Evolutionary conservation across 1,140 invertebrate species (phyloP).

Genomic region (Rhopalosiphum padi): DNA sequence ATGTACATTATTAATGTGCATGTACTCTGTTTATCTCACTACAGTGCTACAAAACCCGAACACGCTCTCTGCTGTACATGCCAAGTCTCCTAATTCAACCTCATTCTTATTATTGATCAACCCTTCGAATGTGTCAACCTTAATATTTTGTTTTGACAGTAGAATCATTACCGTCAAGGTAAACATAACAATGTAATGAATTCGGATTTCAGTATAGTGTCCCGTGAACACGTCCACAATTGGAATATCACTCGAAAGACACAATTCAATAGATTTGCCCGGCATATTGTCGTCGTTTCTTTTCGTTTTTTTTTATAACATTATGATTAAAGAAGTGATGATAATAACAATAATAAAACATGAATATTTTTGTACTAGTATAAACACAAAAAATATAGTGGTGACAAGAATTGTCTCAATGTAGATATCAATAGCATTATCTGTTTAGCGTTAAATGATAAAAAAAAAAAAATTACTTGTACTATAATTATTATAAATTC

Average conservation of each 20-base stretch:
- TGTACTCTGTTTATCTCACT: background rate
- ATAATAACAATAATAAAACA: too few species aligned
- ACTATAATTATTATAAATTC: too few species aligned
- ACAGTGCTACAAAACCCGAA: background rate
- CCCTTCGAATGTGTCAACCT: background rate
- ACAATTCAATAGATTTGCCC: background rate
- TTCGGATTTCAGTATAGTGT: background rate
- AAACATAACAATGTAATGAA: background rate
- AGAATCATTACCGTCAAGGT: background rate
- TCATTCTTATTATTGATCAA: constrained; percentile 12
- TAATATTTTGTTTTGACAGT: constrained; percentile 10
- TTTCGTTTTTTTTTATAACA: background rate
- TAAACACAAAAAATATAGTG: background rate
- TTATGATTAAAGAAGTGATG: background rate
- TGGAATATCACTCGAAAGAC: background rate
- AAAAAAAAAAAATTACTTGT: too few species aligned
- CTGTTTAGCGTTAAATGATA: too few species aligned
- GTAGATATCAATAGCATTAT: too few species aligned
- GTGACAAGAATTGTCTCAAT: background rate
- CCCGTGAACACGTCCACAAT: background rate
- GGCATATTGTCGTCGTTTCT: background rate
- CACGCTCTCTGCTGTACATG: background rate
- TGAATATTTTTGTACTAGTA: background rate
- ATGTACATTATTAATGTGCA: background rate
- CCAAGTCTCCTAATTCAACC: constrained; percentile 8